Base-by-base conservation (phyloP, 2,888 invertebrate genomes). In the Drosophila leonis region DNA sequence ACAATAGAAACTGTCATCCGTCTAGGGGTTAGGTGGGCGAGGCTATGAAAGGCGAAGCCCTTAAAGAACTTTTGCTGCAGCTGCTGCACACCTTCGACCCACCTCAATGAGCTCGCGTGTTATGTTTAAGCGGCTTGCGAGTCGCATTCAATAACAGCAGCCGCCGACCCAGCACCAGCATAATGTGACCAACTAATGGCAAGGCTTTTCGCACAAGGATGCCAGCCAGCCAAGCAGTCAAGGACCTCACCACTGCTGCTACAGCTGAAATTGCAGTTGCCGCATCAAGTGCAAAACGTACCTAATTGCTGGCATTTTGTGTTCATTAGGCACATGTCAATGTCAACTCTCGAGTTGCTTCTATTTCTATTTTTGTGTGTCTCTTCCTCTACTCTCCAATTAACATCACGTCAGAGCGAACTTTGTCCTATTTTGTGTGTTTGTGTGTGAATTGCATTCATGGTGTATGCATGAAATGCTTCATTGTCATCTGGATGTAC, bases 131-230 rank as follows among this genome's bases (percentile, higher is more conserved):
- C 72, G 62, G 49, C 60, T 52, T 41, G 52, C 37, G 57, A 55
- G 72, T 48, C 60, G 56, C 63, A 65, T 60, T 61, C 63, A 77
- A 65, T 54, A 72, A 67, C 57, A 44, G 56, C 52, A 24, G 24
- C 35, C 37, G 48, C 18, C 57, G 59, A 15, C 4, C 7, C 27
- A 42, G 42, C 42, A 24, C 12, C 44, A 51, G 33, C 51, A 35
- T 76, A 64, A 68, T 77, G 46, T 68, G 75, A 52, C 65, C 74
- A 68, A 73, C 61, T 48, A 75, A 65, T 75, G 56, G 78, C 75
- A 72, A 73, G 76, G 65, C 55, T 60, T 31, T 35, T n/a, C 51
- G 33, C 24, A 35, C 67, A 57, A 51, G 59, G 49, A 59, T 51
- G 42, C 44, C 29, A 37, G 41, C 7, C 29, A 37, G 41, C 7